Percentiles rank a stretch among this genome's conserved stretches.
phyloP scores from a whole-genome alignment of 2,797 vertebrate genomes.

The Amazona finschi region DNA sequence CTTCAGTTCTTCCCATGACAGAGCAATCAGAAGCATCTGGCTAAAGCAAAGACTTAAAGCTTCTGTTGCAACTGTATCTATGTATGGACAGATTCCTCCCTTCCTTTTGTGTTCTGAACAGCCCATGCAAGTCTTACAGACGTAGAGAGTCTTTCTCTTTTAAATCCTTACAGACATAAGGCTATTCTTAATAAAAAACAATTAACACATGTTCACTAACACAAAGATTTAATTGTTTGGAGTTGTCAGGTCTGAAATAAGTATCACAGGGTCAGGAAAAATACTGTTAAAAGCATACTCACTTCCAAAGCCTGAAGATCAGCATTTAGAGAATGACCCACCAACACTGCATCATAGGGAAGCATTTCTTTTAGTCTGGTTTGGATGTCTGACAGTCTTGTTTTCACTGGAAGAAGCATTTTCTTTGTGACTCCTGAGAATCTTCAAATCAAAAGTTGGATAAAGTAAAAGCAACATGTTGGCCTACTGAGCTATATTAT shows the following conservation, averaged over 20 bases:
- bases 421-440: conserved; percentile 87
- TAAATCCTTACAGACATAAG: background rate
- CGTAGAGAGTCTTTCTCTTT: background rate
- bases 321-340: conserved; percentile 87
- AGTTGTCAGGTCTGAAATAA: background rate
- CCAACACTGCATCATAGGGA: conserved; percentile 85
- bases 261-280: background rate
- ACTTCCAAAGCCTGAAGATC: conserved; percentile 88
- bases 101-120: background rate
- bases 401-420: conserved; percentile 81
- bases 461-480: background rate
- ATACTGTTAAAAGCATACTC: conserved; percentile 39
- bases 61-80: background rate
- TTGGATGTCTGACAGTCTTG: conserved; percentile 82
- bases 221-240: background rate
- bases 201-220: background rate
- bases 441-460: conserved; percentile 69
- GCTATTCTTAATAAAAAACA: background rate
- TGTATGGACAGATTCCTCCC: background rate
- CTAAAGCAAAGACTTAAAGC: background rate
- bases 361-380: conserved; percentile 76
- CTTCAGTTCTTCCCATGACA: background rate
- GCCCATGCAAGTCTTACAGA: background rate
- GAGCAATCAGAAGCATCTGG: background rate
- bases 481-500: background rate